Evolutionary conservation across 2,888 invertebrate genomes (phyloP).

Genomic region (Sarcophaga rosellei): DNA sequence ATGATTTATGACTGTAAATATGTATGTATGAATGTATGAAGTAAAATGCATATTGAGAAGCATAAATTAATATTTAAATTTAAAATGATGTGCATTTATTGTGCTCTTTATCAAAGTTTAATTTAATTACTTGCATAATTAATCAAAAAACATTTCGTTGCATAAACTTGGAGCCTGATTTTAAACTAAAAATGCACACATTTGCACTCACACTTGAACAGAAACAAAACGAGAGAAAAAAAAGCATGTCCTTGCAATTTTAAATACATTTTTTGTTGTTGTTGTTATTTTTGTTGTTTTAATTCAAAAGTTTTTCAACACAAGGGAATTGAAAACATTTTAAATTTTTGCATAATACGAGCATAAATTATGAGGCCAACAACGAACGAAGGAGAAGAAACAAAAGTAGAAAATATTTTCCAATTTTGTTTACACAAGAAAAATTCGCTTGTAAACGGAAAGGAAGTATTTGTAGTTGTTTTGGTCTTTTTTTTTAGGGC

Average conservation of each 20-base stretch:
- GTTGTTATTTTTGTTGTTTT: slow-evolving; percentile 12
- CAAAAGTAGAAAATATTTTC: background rate
- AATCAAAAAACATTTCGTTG: slow-evolving; percentile 45
- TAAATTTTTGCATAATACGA: slow-evolving; percentile 41
- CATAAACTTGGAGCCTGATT: slow-evolving; percentile 11
- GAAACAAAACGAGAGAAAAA: background rate
- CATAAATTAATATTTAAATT: slow-evolving; percentile 37
- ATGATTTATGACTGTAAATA: background rate
- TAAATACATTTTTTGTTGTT: background rate
- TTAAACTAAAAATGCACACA: background rate
- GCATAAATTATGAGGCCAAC: slow-evolving; percentile 56
- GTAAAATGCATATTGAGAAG: slow-evolving; percentile 9
- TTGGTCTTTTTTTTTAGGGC: background rate
- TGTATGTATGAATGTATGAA: background rate
- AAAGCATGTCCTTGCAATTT: slow-evolving; percentile 33
- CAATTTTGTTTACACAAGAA: background rate
- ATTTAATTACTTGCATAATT: slow-evolving; percentile 60
- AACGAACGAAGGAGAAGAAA: slow-evolving; percentile 1
- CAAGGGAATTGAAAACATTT: slow-evolving; percentile 1
- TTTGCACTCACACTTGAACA: background rate
- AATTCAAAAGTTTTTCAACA: slow-evolving; percentile 13
- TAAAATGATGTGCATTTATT: slow-evolving; percentile 37
- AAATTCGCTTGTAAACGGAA: slow-evolving; percentile 21
- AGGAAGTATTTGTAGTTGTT: slow-evolving; percentile 40
- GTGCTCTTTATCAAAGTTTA: slow-evolving; percentile 55